Percentiles rank a stretch among this genome's conserved stretches.
Evolutionary conservation across 2,113 vertebrate genomes (phyloP).

Genomic region (Strigops habroptila): DNA sequence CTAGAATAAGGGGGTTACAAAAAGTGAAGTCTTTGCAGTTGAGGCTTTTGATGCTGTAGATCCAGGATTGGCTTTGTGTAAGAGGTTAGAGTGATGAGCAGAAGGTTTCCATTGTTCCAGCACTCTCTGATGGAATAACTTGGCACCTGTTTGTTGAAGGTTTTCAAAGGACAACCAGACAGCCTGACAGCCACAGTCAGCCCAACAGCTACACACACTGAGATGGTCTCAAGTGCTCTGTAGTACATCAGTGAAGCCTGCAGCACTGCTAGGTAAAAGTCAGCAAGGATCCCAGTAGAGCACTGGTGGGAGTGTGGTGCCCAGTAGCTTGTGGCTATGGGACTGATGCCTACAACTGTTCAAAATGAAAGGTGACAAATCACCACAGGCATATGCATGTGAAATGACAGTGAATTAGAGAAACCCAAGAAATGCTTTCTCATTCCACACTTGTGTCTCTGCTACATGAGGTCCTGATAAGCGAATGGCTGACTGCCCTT

Average conservation of each 20-base stretch:
- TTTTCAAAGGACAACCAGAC: background rate
- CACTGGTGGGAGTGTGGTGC: background rate
- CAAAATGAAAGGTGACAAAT: background rate
- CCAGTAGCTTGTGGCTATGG: background rate
- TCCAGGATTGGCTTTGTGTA: background rate
- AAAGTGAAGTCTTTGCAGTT: background rate
- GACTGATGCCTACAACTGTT: background rate
- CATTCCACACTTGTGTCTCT: background rate
- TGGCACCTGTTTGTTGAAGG: background rate
- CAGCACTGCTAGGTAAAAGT: background rate
- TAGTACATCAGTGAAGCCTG: background rate
- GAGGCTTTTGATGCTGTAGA: background rate
- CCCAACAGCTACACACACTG: background rate
- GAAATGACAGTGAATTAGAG: background rate
- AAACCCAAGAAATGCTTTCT: background rate
- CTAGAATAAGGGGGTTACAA: background rate
- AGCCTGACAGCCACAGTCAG: background rate
- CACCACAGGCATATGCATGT: background rate
- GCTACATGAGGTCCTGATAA: background rate
- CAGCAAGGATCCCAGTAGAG: background rate
- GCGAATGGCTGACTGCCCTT: background rate
- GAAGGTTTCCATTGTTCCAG: background rate
- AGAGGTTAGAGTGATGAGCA: background rate
- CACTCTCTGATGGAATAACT: background rate
- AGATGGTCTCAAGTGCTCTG: background rate